phyloP scores from a whole-genome alignment of 2,797 vertebrate genomes.

The Kryptopterus vitreolus region DNA sequence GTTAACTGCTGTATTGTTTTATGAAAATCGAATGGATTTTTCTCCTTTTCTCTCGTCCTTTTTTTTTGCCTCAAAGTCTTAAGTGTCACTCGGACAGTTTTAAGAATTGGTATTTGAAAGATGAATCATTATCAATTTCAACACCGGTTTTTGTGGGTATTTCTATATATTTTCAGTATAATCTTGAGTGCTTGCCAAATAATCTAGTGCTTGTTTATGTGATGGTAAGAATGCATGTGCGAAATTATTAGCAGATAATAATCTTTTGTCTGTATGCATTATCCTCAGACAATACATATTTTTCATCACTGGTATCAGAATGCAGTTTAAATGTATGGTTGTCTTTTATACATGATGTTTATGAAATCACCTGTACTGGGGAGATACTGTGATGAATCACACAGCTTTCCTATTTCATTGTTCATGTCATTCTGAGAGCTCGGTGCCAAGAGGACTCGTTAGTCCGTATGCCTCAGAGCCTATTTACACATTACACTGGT shows the following conservation, averaged over 20 bases:
- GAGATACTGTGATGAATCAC: slow-evolving; percentile 40
- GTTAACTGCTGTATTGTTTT: slow-evolving; percentile 53
- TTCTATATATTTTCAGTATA: not conserved
- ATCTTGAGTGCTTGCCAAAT: slow-evolving; percentile 1
- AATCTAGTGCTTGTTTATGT: not conserved
- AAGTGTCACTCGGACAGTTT: slow-evolving; percentile 30
- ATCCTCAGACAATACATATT: not conserved
- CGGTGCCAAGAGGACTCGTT: slow-evolving; percentile 33
- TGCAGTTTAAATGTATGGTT: slow-evolving; percentile 30
- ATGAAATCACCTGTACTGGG: slow-evolving; percentile 22
- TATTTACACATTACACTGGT: slow-evolving; percentile 51
- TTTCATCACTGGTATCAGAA: slow-evolving; percentile 23
- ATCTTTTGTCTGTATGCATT: not conserved
- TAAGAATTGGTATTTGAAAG: slow-evolving; percentile 15
- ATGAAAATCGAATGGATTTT: slow-evolving; percentile 20
- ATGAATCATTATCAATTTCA: not conserved
- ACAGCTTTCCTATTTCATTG: slow-evolving; percentile 21
- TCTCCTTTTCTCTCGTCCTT: not conserved
- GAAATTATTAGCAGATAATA: slow-evolving; percentile 12
- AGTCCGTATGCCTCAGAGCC: slow-evolving; percentile 24
- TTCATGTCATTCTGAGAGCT: slow-evolving; percentile 25
- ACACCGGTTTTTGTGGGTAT: not conserved
- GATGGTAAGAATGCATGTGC: slow-evolving; percentile 10
- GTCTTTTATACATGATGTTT: slow-evolving; percentile 3
- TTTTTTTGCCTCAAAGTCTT: slow-evolving; percentile 52